Evolutionary conservation across 2,113 vertebrate genomes (phyloP), one percentile per base, ranked within the genome.

Genomic region (Gorsachius goisagi): DNA sequence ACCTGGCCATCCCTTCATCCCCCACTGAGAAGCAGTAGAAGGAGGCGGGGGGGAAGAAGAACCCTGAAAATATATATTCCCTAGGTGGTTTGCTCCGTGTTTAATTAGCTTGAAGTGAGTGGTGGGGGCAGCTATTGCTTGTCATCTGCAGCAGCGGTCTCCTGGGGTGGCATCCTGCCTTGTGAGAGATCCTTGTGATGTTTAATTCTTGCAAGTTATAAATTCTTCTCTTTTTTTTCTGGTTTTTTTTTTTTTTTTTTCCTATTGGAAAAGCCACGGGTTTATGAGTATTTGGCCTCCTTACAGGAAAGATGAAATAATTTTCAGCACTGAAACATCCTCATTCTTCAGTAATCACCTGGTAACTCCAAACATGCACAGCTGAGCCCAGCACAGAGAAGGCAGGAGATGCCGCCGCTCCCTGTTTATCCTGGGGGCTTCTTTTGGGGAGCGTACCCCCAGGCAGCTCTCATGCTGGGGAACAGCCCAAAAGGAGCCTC

Each of bases 31-130:
- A 60, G 23, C 15, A 33, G 18, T 4, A 32, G 17, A 21, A 20
- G 39, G 39, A 11, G 41, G 41, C 5, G 12, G 41, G 8, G 17
- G 5, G 17, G 3, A 1, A 0, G 11, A 24, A n/a, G 21, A 37
- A 17, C 12, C 39, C n/a, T 41, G 5, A 11, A 69, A 50, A 56
- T 12, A 14, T 6, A 14, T 1, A 24, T 50, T 50, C 39, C 44
- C 12, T 12, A 11, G 19, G 19, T 28, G 37, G 12, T 77, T 77
- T 83, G 8, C 19, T 52, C 20, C 32, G 15, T 35, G 50, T 15
- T 52, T 47, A 66, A 49, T 60, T 20, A 52, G 30, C 22, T 30
- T 3, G 7, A 10, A 49, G 49, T 28, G 27, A 41, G 81, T 10
- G 39, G 33, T 5, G 37, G 14, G 35, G 58, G 12, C 45, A 27